These are phyloP conservation scores for Trichoplusia ni DNA, from an alignment of 1,140 invertebrate genomes.

Conservation along the genomic window DNA sequence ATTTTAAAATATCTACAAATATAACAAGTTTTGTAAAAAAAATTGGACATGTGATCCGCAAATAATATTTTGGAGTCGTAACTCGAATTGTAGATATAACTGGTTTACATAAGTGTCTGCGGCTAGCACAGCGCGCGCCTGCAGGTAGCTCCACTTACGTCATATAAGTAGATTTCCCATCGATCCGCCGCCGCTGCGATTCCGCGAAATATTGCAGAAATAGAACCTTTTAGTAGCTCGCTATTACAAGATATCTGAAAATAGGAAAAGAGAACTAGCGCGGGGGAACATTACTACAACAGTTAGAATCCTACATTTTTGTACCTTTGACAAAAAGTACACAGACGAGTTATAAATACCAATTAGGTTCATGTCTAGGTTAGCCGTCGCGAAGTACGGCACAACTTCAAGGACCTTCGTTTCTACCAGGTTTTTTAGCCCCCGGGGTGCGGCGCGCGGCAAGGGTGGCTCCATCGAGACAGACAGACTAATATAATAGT, in stretches of 20 bases:
- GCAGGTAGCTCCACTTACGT: background rate
- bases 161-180: background rate
- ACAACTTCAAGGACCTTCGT: conserved; percentile 17
- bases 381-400: background rate
- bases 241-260: background rate
- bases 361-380: conserved; percentile 9
- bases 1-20: too few relatives aligned
- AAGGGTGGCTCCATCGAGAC: background rate
- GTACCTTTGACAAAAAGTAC: too few relatives aligned
- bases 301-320: too few relatives aligned
- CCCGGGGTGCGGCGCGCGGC: background rate
- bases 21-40: too few relatives aligned
- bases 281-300: too few relatives aligned
- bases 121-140: background rate
- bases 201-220: conserved; percentile 9
- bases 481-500: conserved; percentile 35
- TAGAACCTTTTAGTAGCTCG: conserved; percentile 8
- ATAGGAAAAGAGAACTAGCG: too few relatives aligned
- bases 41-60: too few relatives aligned
- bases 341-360: conserved; percentile 7
- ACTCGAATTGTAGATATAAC: too few relatives aligned
- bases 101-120: background rate
- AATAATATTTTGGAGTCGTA: too few relatives aligned
- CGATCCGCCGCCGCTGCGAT: background rate
- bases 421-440: conserved; percentile 25